Percentiles rank a stretch among this genome's conserved stretches.
Conservation (phyloP, 2,797 vertebrate genomes). For the Tenualosa ilisha region DNA sequence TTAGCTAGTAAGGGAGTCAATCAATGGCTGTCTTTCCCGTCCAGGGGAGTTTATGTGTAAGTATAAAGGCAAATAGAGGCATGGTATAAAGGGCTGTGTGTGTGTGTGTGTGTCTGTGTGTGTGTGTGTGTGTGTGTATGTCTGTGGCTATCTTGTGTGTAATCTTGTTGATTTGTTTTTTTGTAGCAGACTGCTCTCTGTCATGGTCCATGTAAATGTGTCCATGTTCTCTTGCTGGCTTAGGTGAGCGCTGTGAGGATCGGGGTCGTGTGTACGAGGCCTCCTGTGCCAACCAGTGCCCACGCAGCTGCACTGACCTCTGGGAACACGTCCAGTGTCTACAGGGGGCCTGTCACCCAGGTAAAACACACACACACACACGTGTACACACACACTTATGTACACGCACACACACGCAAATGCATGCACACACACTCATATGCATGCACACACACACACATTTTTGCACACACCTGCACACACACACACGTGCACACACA, state of each 20-base stretch:
- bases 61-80: too few species aligned
- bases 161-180: background rate
- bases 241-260: constrained; percentile 73
- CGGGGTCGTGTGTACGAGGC: constrained; percentile 66
- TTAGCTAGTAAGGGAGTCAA: too few species aligned
- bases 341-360: constrained; percentile 81
- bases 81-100: too few species aligned
- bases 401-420: background rate
- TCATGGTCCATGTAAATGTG: too few species aligned
- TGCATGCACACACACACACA: too few species aligned
- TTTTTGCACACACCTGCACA: too few species aligned
- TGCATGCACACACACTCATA: background rate
- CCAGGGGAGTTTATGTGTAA: too few species aligned
- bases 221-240: too few species aligned
- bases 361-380: constrained; percentile 58
- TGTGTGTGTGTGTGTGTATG: too few species aligned
- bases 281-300: constrained; percentile 85
- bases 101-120: too few species aligned
- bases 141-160: too few species aligned
- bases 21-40: too few species aligned
- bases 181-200: constrained; percentile 58
- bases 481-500: background rate
- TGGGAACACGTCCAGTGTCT: constrained; percentile 89
- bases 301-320: constrained; percentile 83
- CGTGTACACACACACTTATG: background rate